These are phyloP conservation scores for Dynastes tityus DNA, from an alignment of 2,888 invertebrate species.

Conservation along the genomic window DNA sequence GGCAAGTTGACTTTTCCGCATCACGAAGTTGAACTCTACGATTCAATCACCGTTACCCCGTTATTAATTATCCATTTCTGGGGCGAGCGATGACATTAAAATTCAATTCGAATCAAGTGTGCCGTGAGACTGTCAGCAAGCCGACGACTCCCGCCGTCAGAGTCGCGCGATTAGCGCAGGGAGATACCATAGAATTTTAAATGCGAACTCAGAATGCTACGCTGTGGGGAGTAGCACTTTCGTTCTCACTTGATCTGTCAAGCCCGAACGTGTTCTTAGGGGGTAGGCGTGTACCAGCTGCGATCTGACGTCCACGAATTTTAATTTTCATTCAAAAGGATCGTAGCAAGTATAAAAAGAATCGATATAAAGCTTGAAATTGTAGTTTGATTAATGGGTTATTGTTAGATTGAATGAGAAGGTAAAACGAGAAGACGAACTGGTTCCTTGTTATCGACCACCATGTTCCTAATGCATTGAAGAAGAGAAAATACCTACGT, in stretches of 20 bases:
- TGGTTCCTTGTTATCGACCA: too few species aligned
- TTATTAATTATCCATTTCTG: constrained; percentile 65
- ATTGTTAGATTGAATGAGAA: too few species aligned
- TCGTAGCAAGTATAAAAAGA: neutral
- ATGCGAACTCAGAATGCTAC: neutral
- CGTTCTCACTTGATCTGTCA: constrained; percentile 6
- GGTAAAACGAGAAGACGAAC: too few species aligned
- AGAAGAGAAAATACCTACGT: too few species aligned
- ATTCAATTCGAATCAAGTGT: constrained; percentile 57
- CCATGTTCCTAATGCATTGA: too few species aligned
- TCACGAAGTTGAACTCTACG: constrained; percentile 14
- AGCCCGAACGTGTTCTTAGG: constrained; percentile 17
- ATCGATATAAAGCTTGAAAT: neutral
- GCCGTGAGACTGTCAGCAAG: constrained; percentile 48
- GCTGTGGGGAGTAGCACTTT: constrained; percentile 1
- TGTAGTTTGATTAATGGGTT: neutral
- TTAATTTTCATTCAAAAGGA: constrained; percentile 22
- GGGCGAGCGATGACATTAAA: constrained; percentile 63
- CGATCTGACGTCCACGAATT: constrained; percentile 18
- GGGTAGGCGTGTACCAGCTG: neutral
- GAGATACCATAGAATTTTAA: constrained; percentile 41
- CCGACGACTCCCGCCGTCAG: neutral
- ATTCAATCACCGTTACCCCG: constrained; percentile 52
- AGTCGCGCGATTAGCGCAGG: constrained; percentile 21
- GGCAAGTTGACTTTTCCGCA: neutral